Evolutionary conservation across 1,140 invertebrate species (phyloP).

Genomic region (Saccostrea cuccullata): DNA sequence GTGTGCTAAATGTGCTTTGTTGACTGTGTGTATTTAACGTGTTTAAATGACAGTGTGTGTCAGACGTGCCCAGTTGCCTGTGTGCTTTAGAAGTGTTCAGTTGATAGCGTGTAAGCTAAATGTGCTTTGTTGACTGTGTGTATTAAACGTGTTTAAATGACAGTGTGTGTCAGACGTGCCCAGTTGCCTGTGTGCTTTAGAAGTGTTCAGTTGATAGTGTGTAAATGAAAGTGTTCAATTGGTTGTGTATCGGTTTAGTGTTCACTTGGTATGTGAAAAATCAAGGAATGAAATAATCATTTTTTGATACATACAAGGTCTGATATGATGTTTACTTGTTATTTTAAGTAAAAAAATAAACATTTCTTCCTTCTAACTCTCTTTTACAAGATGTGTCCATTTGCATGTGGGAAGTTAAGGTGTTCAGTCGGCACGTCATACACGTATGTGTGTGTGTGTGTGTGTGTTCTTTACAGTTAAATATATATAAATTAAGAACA

Average conservation of each 20-base stretch:
- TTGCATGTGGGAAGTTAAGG: slow-evolving; percentile 1
- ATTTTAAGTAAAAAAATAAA: not conserved
- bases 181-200: slow-evolving; percentile 4
- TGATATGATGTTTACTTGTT: not conserved
- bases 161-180: not conserved
- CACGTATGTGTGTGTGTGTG: slow-evolving; percentile 2
- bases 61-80: too few relatives aligned
- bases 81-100: too few relatives aligned
- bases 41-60: too few relatives aligned
- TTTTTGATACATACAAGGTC: not conserved
- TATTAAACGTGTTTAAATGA: too few relatives aligned
- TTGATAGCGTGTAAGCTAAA: not conserved
- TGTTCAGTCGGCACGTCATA: slow-evolving; percentile 9
- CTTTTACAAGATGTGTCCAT: not conserved
- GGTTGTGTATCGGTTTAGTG: not conserved
- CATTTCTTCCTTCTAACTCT: not conserved
- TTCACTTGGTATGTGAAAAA: slow-evolving; percentile 16
- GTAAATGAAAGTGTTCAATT: slow-evolving; percentile 6
- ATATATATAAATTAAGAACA: too few relatives aligned
- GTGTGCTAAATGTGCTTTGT: too few relatives aligned
- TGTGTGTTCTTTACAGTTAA: not conserved
- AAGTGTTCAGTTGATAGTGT: slow-evolving; percentile 4
- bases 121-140: too few relatives aligned
- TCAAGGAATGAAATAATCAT: not conserved
- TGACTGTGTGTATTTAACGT: too few relatives aligned